Evolutionary conservation across 1,140 invertebrate species (phyloP).

Genomic region (Bombus breviceps): DNA sequence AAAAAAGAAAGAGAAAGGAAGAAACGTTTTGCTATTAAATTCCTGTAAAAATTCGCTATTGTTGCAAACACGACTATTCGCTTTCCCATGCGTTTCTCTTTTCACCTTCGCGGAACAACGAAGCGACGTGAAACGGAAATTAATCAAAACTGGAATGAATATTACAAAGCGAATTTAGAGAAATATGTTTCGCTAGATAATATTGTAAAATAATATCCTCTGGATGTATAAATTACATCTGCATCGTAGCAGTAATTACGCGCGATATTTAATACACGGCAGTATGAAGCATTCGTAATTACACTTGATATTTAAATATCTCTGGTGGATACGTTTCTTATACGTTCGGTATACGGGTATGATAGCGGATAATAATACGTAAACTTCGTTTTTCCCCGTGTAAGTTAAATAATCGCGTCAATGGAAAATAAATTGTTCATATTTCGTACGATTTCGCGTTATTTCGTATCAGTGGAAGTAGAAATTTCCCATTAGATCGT

Average conservation of each 20-base stretch:
- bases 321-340: not conserved
- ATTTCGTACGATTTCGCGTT: too few species aligned
- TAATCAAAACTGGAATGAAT: not conserved
- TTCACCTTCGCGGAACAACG: not conserved
- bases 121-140: not conserved
- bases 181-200: not conserved
- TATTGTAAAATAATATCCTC: not conserved
- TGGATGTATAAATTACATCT: not conserved
- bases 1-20: accelerated
- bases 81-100: too few species aligned
- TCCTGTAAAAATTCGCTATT: not conserved
- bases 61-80: not conserved
- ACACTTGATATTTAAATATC: not conserved
- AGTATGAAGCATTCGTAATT: not conserved
- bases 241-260: not conserved
- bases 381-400: too few species aligned
- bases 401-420: too few species aligned
- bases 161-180: not conserved
- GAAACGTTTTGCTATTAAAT: not conserved
- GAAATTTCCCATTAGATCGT: not conserved
- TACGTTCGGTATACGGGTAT: not conserved
- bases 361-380: too few species aligned
- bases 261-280: not conserved
- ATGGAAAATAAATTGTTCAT: too few species aligned
- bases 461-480: not conserved